Base-by-base conservation (phyloP, 2,888 invertebrate genomes). In the Xestia c-nigrum region DNA sequence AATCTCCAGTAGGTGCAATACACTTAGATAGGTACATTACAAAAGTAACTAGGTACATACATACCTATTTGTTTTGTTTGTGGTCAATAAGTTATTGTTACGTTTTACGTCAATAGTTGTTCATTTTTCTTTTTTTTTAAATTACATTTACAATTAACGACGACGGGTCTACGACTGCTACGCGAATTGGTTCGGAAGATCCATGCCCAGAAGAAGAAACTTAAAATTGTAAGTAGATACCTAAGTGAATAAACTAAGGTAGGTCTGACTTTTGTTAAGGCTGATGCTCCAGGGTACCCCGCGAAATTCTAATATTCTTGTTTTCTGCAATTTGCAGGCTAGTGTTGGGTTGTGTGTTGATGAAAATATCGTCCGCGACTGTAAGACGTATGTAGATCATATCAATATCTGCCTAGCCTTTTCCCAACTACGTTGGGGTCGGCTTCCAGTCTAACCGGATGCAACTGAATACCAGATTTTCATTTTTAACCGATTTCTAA, bases 1-100 rank as follows among this genome's bases (percentile, higher is more conserved):
- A 82, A 85, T 82, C 81, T 85, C 59, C 74, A 61, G 21, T 72
- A 69, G 52, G 70, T 74, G 74, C 65, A 67, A n/a, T 46, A 55
- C 40, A 14, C 40, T 24, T 50, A n/a, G 7, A 31, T 61, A 46
- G 0, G 12, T n/a, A 46, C n/a, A n/a, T n/a, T n/a, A n/a, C 24
- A 31, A 21, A 40, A 38, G 38, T 21, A 63, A 10, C 19, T 67
- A 31, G n/a, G 50, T n/a, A 50, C 3, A 3, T 55, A n/a, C n/a
- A 19, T 50, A 71, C 61, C 3, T 61, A 21, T n/a, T 64, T 64
- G 16, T 73, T 52, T 3, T 59, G 5, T 55, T 70, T 71, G 73
- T 76, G 43, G 67, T 66, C 68, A 77, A 77, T 69, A 65, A 57
- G 55, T 70, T 77, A 73, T 74, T 78, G 24, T 31, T 59, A 63